Percentiles rank a stretch among this genome's conserved stretches.
Conservation (phyloP, 2,888 invertebrate genomes). For the Xestobium rufovillosum region DNA sequence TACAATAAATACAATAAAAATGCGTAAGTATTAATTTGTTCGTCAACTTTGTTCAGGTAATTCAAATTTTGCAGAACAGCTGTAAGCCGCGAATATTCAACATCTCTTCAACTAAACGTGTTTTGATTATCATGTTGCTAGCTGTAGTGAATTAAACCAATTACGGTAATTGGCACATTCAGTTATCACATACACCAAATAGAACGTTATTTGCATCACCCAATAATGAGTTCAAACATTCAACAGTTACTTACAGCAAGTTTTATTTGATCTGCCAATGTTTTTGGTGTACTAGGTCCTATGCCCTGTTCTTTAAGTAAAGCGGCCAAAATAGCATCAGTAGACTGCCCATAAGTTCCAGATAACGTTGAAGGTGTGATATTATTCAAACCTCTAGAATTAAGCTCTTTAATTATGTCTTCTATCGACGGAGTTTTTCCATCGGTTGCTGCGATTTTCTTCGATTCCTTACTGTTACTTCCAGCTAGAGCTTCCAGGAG, state of each 20-base stretch:
- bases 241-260: constrained; percentile 31
- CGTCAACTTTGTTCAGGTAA: no score
- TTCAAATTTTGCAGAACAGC: no score
- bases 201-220: no score
- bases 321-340: constrained; percentile 63
- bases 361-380: constrained; percentile 29
- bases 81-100: no score
- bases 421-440: constrained; percentile 29
- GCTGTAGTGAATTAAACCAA: no score
- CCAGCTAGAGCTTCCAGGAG: constrained; percentile 16
- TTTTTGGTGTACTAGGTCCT: constrained; percentile 60
- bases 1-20: no score
- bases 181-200: no score
- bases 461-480: constrained; percentile 18
- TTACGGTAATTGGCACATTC: no score
- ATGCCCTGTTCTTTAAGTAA: constrained; percentile 65
- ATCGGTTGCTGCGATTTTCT: constrained; percentile 18
- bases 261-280: constrained; percentile 27
- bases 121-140: no score
- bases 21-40: no score
- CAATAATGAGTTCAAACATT: no score
- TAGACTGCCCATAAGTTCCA: constrained; percentile 50
- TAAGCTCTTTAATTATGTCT: constrained; percentile 37
- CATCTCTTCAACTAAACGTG: no score
- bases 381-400: constrained; percentile 27